Evolutionary conservation across 2,888 invertebrate genomes (phyloP).

Genomic region (Acanthopleura granulata): DNA sequence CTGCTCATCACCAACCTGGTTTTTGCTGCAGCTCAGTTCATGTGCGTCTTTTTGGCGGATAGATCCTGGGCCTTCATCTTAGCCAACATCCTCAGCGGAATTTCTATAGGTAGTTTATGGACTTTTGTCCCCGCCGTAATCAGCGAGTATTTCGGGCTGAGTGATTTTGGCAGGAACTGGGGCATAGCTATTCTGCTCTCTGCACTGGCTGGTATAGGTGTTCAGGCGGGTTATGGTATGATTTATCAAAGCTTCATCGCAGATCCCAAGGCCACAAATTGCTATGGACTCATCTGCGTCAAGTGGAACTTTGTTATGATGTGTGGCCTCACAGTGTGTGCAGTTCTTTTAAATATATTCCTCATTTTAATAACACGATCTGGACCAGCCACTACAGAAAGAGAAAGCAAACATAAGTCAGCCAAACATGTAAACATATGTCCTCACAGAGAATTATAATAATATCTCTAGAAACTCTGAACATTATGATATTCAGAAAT

Average conservation of each 20-base stretch:
- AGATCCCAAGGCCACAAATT: conserved; percentile 16
- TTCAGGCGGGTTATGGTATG: conserved; percentile 30
- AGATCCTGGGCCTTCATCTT: conserved; percentile 21
- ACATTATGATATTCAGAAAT: no score
- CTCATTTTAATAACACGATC: neutral
- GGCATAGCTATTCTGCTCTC: conserved; percentile 32
- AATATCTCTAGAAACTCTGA: no score
- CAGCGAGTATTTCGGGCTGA: conserved; percentile 33
- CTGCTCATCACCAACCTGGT: conserved; percentile 22
- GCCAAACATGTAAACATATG: no score
- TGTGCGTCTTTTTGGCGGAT: conserved; percentile 29
- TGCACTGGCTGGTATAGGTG: conserved; percentile 27
- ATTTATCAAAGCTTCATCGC: conserved; percentile 28
- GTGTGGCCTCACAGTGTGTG: neutral
- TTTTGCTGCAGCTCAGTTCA: conserved; percentile 21
- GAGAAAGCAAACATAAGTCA: no score
- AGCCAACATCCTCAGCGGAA: conserved; percentile 29
- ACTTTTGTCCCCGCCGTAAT: conserved; percentile 30
- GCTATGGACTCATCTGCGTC: conserved; percentile 31
- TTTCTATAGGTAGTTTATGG: conserved; percentile 31
- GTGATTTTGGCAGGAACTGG: conserved; percentile 36
- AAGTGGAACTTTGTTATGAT: conserved; percentile 16
- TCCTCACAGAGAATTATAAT: no score
- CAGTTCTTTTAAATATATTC: conserved; percentile 1
- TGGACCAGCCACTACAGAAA: no score